Conservation (phyloP, 2,113 vertebrate species). For the Gopherus flavomarginatus region DNA sequence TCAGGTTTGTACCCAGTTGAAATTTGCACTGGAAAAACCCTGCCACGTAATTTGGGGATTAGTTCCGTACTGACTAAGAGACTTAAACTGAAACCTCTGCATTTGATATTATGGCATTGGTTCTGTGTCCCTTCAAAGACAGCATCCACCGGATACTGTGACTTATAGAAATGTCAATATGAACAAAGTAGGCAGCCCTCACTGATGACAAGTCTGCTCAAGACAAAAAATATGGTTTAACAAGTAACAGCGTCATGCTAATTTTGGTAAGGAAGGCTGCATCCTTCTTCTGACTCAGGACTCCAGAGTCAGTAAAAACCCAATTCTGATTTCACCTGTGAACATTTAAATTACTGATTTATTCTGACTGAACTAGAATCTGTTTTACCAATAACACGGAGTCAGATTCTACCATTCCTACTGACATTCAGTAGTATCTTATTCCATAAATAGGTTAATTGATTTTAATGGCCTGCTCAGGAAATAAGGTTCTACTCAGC, state of each 20-base stretch:
- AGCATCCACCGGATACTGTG: not conserved
- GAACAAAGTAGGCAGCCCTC: not conserved
- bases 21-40: not conserved
- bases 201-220: not conserved
- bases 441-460: not conserved
- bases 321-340: conserved; percentile 2
- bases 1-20: not conserved
- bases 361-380: conserved; percentile 20
- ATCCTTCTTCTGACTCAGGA: not conserved
- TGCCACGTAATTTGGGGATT: not conserved
- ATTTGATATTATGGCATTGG: not conserved
- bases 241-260: not conserved
- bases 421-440: not conserved
- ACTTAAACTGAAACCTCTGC: not conserved
- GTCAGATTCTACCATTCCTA: not conserved
- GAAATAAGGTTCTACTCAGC: not conserved
- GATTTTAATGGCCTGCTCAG: not conserved
- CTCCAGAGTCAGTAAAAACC: conserved; percentile 21
- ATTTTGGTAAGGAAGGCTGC: not conserved
- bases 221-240: not conserved
- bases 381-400: not conserved
- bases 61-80: not conserved
- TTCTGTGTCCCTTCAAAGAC: not conserved
- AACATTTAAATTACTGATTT: not conserved
- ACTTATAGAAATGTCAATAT: conserved; percentile 8